Base-by-base conservation (phyloP, 1,140 invertebrate genomes). In the Neomicropteryx cornuta region DNA sequence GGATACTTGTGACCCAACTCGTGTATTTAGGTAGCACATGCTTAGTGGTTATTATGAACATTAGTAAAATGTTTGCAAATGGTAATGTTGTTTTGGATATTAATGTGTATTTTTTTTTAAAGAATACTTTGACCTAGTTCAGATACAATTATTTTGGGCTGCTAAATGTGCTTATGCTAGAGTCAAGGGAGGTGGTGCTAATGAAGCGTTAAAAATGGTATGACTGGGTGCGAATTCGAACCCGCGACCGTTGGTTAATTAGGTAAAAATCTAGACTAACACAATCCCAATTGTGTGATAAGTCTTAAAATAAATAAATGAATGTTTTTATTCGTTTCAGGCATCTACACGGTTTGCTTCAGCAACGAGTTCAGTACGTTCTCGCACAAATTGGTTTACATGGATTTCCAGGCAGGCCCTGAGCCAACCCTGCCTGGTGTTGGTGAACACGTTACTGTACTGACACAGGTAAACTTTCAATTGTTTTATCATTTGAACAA, bases 351-450 rank as follows among this genome's bases (percentile, higher is more conserved):
- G 35, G 86, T 86, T 10, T 99, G 97, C 66, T 99, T 99, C 60
- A 96, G 92, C 55, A 99, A 99, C 70, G 94, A 99, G 63, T 99
- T 99, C 62, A 98, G 95, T 28, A 97, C 95, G 24, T 97, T 98
- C 66, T 95, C 92, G n/a, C 96, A 99, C 55, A 99, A 99, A 71
- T 75, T 98, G 41, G 88, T 99, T 8, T 99, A 99, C 62, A 90
- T 99, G 81, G 95, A 98, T 62, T 88, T 97, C 48, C 88, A 94
- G 79, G 87, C 94, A 21, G 93, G 93, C 2, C 88, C 95, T 20
- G 92, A 97, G 61, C 64, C 73, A 32, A 79, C 87, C 0, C 65
- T 97, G 24, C 87, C 88, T 8, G 87, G 87, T 21, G 60, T 91
- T 44, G 83, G 80, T 23, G 88, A 94, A 52, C 90, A 95, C 61